Evolutionary conservation across 2,113 vertebrate genomes (phyloP).

Genomic region (Onychorhynchus coronatus): DNA sequence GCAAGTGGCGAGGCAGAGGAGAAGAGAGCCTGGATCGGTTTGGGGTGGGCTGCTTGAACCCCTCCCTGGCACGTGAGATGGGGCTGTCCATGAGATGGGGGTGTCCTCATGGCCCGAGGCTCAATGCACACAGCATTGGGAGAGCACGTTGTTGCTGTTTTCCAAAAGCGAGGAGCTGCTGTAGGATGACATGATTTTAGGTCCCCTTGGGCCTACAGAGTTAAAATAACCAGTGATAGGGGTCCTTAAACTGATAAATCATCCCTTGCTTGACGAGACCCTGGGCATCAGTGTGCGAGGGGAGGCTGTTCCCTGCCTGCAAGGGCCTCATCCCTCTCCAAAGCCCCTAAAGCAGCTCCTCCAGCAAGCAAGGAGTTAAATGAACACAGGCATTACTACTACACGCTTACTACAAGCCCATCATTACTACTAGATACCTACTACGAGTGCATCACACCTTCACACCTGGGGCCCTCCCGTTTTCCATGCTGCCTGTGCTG

Average conservation of each 20-base stretch:
- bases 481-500: accelerated
- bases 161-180: not conserved
- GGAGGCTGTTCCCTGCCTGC: not conserved
- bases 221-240: not conserved
- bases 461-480: accelerated
- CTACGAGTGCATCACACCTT: not conserved
- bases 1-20: not conserved
- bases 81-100: not conserved
- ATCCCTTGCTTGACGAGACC: not conserved
- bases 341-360: not conserved
- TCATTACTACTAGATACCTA: not conserved
- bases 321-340: not conserved
- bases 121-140: accelerated
- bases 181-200: not conserved
- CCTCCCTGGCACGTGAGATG: not conserved
- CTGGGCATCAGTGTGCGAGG: too few relatives aligned
- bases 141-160: not conserved
- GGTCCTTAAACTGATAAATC: not conserved
- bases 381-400: accelerated
- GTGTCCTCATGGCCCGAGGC: accelerated
- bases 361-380: not conserved
- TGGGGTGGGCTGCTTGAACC: not conserved
- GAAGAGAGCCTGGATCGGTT: not conserved
- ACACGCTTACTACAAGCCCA: not conserved
- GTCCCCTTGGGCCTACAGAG: not conserved